Percentiles rank a stretch among this genome's conserved stretches.
These are phyloP conservation scores for Electrophaes corylata DNA, from an alignment of 2,888 invertebrate genomes.

Conservation along the genomic window DNA sequence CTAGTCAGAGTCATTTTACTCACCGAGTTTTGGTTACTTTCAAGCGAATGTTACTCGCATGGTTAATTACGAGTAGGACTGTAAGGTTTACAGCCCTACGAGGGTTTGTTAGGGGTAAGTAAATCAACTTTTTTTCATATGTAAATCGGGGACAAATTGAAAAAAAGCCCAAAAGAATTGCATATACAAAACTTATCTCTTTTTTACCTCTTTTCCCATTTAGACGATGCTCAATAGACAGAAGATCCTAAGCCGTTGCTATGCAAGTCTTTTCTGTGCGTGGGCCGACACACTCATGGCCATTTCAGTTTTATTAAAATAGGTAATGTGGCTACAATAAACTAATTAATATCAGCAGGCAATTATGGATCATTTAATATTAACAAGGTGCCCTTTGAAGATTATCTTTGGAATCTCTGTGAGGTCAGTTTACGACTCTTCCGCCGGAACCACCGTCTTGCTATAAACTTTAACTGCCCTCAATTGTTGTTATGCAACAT, in stretches of 20 bases:
- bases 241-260: neutral
- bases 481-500: conserved; percentile 59
- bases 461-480: conserved; percentile 65
- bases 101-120: too few species aligned
- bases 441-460: conserved; percentile 68
- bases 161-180: too few species aligned
- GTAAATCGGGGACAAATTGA: too few species aligned
- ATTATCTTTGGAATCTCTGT: conserved; percentile 76
- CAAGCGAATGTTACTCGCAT: too few species aligned
- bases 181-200: too few species aligned
- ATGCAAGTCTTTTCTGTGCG: neutral
- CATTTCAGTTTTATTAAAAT: neutral
- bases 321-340: conserved; percentile 39
- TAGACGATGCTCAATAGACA: too few species aligned
- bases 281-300: neutral
- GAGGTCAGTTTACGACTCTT: conserved; percentile 72
- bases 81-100: too few species aligned
- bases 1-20: too few species aligned
- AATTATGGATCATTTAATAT: conserved; percentile 77
- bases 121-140: too few species aligned
- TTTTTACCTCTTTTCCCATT: too few species aligned
- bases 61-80: too few species aligned
- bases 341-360: conserved; percentile 70
- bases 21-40: too few species aligned
- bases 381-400: conserved; percentile 79